Base-by-base conservation (phyloP, 2,113 vertebrate genomes). In the Neoarius graeffei region DNA sequence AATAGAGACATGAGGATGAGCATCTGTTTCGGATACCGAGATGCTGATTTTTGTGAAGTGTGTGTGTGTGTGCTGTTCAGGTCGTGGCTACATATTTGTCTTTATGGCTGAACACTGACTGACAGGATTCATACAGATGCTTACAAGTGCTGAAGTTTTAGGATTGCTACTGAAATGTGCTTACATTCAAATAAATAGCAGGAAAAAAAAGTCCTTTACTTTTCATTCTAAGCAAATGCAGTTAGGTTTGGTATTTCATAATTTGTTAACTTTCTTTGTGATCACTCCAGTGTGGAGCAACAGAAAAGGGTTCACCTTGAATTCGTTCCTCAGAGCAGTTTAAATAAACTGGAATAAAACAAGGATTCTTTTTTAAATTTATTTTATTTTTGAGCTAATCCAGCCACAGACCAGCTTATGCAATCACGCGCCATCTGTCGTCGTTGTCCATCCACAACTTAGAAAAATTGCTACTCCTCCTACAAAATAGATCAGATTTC, bases 1-100 rank as follows among this genome's bases (percentile, higher is more conserved):
- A 71, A 35, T 7, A 35, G 6, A 71, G 67, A 35, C 27, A 71
- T 64, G 59, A 50, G 42, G 20, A 50, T 50, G 73, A 50, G 73
- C 73, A 79, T 35, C 48, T 86, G 62, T 66, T 30, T 52, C 79
- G 82, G 23, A 79, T 71, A 54, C 25, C 69, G 74, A 66, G 10
- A 35, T 67, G 60, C 80, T 87, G n/a, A 30, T 11, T n/a, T 67
- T 14, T 67, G 25, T 27, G n/a, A 1, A 4, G 10, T 27, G 66
- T 67, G n/a, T 67, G 10, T 67, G 66, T 69, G 4, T n/a, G 11
- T 79, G 20, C 50, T 48, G 17, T 20, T 69, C 48, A 20, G 27
- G 64, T 69, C 7, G 42, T 52, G 50, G 42, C 23, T 27, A 54
- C 54, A 69, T 60, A 7, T 54, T 60, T 56, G 60, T 42, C 67